Evolutionary conservation across 2,113 vertebrate genomes (phyloP), one percentile per base, ranked within the genome.

Genomic region (Microtus richardsoni): DNA sequence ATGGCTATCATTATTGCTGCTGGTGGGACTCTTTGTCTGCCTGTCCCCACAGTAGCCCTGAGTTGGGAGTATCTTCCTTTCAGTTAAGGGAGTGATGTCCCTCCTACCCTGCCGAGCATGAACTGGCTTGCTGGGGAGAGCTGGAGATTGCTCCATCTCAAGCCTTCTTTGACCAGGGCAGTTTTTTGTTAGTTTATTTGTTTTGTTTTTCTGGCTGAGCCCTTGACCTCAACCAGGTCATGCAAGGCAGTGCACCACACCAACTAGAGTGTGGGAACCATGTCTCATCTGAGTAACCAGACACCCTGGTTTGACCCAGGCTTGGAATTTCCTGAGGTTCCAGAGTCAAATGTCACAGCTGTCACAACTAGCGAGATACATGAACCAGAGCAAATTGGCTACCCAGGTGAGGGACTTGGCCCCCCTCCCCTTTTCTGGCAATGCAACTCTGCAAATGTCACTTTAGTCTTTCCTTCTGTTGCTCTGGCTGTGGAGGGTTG

Each of bases 391-490:
- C 0, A 0, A 28, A 22, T 4, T 7, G 39, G 49, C 41, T 78
- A 22, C 71, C 4, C 17, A 1, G 49, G 54, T 11, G 24, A 82
- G 36, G 58, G 74, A 26, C 26, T 10, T 60, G 82, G 54, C 73
- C n/a, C 19, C 4, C 19, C 3, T 3, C 11, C 6, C 4, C 11
- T 28, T 83, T 84, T 44, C n/a, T 22, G 9, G 44, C 47, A 11
- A 60, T 0, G 22, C 0, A 9, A 26, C 44, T 84, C n/a, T 41
- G 54, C 12, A 21, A 33, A 33, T 0, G 0, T 19, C 4, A 0
- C 10, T n/a, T 11, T 9, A 12, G 77, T 73, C 7, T 24, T 60
- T 89, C 36, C 3, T 1, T 39, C 21, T 24, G 28, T 80, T 30
- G 62, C 19, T 19, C 64, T 1, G 0, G 89, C 85, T 47, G 82